Percentiles rank a stretch among this genome's conserved stretches.
Evolutionary conservation across 64 coral and sea anemone species (phyloP).

Genomic region (Cladopsammia gracilis): DNA sequence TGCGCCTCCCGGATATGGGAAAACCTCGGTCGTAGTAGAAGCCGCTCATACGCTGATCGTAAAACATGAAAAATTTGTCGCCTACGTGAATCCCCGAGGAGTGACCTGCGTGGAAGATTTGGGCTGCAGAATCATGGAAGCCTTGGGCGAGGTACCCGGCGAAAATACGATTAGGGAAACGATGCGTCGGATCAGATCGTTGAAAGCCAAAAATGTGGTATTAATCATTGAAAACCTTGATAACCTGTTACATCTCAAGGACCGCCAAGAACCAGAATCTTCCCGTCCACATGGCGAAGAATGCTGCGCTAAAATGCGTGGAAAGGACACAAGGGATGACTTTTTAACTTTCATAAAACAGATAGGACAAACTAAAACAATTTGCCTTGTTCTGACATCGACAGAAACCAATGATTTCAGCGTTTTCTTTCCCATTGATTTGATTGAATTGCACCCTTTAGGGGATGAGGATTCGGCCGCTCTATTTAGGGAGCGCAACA

Average conservation of each 20-base stretch:
- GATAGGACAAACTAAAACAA: not conserved
- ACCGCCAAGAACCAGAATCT: not conserved
- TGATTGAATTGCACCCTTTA: slow-evolving; percentile 46
- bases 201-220: slow-evolving; percentile 9
- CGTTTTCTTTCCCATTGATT: not conserved
- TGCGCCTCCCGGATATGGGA: slow-evolving; percentile 64
- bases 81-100: slow-evolving; percentile 51
- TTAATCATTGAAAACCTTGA: slow-evolving; percentile 69
- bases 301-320: not conserved
- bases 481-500: slow-evolving; percentile 21
- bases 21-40: slow-evolving; percentile 54
- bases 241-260: slow-evolving; percentile 20
- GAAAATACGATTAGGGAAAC: slow-evolving; percentile 1
- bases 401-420: slow-evolving; percentile 30
- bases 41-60: slow-evolving; percentile 21
- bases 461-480: not conserved
- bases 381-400: slow-evolving; percentile 60
- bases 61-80: slow-evolving; percentile 10
- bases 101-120: slow-evolving; percentile 52
- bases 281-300: not conserved
- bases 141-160: not conserved
- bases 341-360: not conserved
- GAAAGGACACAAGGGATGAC: not conserved
- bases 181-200: not conserved
- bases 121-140: slow-evolving; percentile 40